phyloP scores from a whole-genome alignment of 1,140 invertebrate genomes.

The Bombus haemorrhoidalis region DNA sequence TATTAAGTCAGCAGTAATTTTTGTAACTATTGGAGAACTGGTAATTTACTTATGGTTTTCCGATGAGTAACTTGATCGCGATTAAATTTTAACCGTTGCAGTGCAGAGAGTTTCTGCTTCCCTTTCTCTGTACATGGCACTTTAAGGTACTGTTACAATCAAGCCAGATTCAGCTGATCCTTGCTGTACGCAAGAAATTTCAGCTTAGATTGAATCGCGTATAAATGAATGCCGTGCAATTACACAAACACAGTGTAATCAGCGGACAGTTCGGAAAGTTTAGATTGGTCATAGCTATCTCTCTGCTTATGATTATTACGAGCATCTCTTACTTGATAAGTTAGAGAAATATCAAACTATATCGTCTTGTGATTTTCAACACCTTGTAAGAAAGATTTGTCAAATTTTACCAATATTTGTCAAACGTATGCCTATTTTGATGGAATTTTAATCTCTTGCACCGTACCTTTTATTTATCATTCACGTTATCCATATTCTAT shows the following conservation, averaged over 20 bases:
- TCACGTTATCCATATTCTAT: too few relatives aligned
- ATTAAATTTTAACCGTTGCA: constrained; percentile 27
- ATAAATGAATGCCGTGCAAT: constrained; percentile 43
- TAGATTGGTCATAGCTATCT: constrained; percentile 39
- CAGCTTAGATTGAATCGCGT: constrained; percentile 47
- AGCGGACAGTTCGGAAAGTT: constrained; percentile 31
- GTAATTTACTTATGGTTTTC: background rate
- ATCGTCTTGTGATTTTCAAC: too few relatives aligned
- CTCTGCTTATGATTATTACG: constrained; percentile 23
- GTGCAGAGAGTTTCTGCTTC: constrained; percentile 8
- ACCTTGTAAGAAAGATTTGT: too few relatives aligned
- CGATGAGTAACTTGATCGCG: background rate
- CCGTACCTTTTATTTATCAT: too few relatives aligned
- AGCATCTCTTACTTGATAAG: background rate
- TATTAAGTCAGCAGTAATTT: background rate
- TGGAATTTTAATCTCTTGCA: background rate
- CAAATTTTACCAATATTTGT: background rate
- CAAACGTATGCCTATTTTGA: background rate
- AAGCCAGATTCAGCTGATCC: constrained; percentile 32
- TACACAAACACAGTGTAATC: constrained; percentile 37
- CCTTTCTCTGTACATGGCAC: background rate
- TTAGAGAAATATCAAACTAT: background rate
- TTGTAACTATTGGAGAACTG: background rate
- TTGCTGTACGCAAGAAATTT: constrained; percentile 39
- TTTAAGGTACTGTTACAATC: constrained; percentile 42